Base-by-base conservation (phyloP, 1,140 invertebrate species). In the Littorina saxatilis region DNA sequence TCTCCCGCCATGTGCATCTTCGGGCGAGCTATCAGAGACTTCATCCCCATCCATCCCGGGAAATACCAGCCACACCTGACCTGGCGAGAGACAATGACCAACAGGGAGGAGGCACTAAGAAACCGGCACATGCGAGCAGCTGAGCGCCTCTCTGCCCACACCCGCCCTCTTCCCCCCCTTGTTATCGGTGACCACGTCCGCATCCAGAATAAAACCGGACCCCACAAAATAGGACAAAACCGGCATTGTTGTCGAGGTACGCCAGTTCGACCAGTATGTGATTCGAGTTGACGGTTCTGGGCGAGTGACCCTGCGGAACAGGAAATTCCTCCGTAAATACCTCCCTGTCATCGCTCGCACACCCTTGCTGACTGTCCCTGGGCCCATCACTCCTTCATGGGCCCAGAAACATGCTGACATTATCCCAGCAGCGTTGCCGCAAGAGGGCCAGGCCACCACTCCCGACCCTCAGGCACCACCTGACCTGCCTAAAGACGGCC, bases 261-360 rank as follows among this genome's bases (percentile, higher is more conserved):
- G 75, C n/a, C 86, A 87, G 75, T 86, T 81, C 81, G 84, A 87
- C 68, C 82, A 85, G 47, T 87, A 86, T 74, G 81, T 83, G 0
- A 50, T 87, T 2, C 15, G 79, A 13, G 47, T 84, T 3, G 84
- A 87, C 80, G 82, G 83, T 43, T 88, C 83, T 17, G 81, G 85
- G n/a, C 43, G 82, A 50, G 80, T 88, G n/a, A n/a, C n/a, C n/a
- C n/a, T n/a, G n/a, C n/a, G n/a, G n/a, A n/a, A n/a, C n/a, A n/a
- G n/a, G n/a, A n/a, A n/a, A n/a, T n/a, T n/a, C n/a, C n/a, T n/a
- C n/a, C n/a, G 29, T 37, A 70, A 58, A 23, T 58, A 58, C 55
- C 55, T 58, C 20, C 55, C 55, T 7, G 7, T 58, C 20, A 23
- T 58, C 5, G 17, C 55, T n/a, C 55, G 55, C 55, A n/a, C 55